Evolutionary conservation across 30 jellyfish, hydroid and myxozoan species (phyloP), one percentile per base, ranked within the genome.

Genomic region (Hydra vulgaris): DNA sequence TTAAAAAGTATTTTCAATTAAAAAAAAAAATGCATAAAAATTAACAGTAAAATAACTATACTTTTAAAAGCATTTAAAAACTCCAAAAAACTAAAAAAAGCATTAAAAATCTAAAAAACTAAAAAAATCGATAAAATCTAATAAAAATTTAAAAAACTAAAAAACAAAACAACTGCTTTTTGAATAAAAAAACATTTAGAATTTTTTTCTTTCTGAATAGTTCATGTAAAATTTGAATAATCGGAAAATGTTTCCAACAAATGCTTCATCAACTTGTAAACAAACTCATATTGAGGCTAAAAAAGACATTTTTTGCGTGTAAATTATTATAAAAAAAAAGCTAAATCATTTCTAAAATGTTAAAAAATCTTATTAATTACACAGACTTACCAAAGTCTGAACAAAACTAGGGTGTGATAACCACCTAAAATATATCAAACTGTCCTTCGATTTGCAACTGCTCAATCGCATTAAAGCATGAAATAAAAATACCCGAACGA

Each of bases 401-500:
- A 87, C 96, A 78, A 89, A 89, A 21, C 74, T 27, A 15, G 95
- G 88, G 21, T 95, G 66, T 15, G 73, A 72, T 18, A 74, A 67
- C 95, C 21, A 80, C 75, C 73, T 89, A 95, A 81, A 84, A 89
- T 21, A 89, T 82, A 72, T 89, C 97, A 54, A 84, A 21, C 83
- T 55, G 66, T 21, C 81, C 95, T 71, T 89, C 93, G 17, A 67
- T 71, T 70, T 82, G 84, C 79, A 84, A 81, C 72, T 87, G 84
- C 55, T 82, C 95, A 23, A 89, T 85, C 18, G 94, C 52, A 0
- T 76, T 81, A 27, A 66, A 77, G 1, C 87, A 89, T 0, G 97
- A 89, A 23, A 89, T 81, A 74, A 89, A 89, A 18, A 95, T 81
- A 1, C 97, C 97, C 8, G 92, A 80, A 5, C 97, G 75, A 15